These are phyloP conservation scores for Athrips mouffetella DNA, from an alignment of 2,888 invertebrate genomes.

Conservation along the genomic window DNA sequence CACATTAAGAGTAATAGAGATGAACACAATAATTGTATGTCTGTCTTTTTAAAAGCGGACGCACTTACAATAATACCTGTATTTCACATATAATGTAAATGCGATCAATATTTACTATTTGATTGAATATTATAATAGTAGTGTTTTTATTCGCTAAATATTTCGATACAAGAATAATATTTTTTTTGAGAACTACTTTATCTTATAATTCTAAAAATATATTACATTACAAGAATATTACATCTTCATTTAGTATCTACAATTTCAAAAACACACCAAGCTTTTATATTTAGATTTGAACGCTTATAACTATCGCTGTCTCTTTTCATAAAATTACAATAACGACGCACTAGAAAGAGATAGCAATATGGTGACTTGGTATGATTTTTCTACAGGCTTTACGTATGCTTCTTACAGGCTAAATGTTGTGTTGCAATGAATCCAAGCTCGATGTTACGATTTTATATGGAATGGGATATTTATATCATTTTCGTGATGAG, in stretches of 20 bases:
- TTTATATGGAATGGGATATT: background rate
- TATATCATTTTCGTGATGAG: too few species aligned
- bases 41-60: background rate
- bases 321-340: background rate
- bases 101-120: background rate
- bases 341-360: background rate
- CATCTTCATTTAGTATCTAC: slow-evolving; percentile 5
- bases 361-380: background rate
- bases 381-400: slow-evolving; percentile 1
- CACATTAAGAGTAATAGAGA: too few species aligned
- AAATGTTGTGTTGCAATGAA: slow-evolving; percentile 10
- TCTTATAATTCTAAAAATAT: background rate
- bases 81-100: background rate
- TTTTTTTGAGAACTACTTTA: background rate
- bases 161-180: slow-evolving; percentile 7
- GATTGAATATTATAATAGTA: background rate
- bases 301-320: background rate
- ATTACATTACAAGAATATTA: slow-evolving; percentile 4
- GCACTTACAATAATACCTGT: background rate
- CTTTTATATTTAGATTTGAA: background rate
- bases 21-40: too few species aligned
- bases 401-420: slow-evolving; percentile 8
- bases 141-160: background rate
- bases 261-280: background rate
- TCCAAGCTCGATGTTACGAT: slow-evolving; percentile 12